Evolutionary conservation across 2,113 vertebrate genomes (phyloP).

Genomic region (Carettochelys insculpta): DNA sequence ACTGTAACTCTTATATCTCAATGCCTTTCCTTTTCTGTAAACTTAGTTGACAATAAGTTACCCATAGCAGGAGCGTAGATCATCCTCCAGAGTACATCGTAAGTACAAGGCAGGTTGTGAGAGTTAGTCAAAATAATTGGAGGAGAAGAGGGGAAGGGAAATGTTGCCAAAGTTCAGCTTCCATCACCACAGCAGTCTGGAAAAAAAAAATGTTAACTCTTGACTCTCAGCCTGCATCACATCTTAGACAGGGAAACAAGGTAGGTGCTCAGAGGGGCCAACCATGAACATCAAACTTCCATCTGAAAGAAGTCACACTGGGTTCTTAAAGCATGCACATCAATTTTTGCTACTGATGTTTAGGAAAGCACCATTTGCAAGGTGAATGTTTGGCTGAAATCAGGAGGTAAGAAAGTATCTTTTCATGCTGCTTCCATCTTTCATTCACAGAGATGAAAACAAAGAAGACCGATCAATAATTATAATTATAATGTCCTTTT

Average conservation of each 20-base stretch:
- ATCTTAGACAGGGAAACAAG: conserved; percentile 5
- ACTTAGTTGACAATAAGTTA: neutral
- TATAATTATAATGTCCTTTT: conserved; percentile 72
- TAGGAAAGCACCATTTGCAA: conserved; percentile 57
- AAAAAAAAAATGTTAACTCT: conserved; percentile 45
- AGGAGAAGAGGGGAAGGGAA: too few relatives aligned
- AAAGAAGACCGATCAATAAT: conserved; percentile 66
- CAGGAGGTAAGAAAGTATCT: conserved; percentile 49
- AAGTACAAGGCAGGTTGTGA: neutral
- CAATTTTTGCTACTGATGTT: conserved; percentile 39
- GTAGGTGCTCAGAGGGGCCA: conserved; percentile 43
- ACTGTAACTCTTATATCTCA: neutral
- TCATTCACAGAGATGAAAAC: conserved; percentile 54
- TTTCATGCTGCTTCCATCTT: conserved; percentile 55
- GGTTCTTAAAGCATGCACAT: conserved; percentile 47
- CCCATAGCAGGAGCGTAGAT: neutral
- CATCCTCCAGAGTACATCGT: neutral
- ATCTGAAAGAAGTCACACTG: conserved; percentile 61
- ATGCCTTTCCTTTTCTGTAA: conserved; percentile 16
- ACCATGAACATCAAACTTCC: conserved; percentile 70
- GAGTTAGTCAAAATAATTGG: conserved; percentile 12
- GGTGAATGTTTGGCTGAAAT: conserved; percentile 65
- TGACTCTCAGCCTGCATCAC: neutral
- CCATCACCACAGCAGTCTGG: conserved; percentile 13
- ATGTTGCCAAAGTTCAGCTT: conserved; percentile 41